phyloP scores from a whole-genome alignment of 2,797 vertebrate genomes.

The Sebastes minor region DNA sequence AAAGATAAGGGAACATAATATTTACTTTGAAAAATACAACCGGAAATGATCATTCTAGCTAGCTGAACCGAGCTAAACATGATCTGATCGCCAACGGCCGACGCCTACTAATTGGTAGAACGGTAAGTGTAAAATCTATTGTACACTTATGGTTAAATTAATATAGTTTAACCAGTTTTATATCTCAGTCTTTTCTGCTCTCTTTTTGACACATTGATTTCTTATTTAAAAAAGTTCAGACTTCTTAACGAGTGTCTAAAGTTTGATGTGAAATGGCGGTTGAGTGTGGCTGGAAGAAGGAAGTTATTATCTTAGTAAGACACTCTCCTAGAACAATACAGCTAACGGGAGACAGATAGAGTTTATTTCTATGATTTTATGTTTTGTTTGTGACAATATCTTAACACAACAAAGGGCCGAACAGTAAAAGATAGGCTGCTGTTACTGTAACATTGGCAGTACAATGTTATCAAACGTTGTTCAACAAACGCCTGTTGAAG shows the following conservation, averaged over 20 bases:
- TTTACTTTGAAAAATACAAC: constrained; percentile 6
- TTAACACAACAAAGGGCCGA: background rate
- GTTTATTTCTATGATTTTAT: background rate
- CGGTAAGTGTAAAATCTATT: constrained; percentile 49
- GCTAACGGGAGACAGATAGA: fast-evolving
- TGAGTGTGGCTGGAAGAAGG: constrained; percentile 21
- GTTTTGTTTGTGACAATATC: background rate
- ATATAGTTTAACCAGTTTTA: fast-evolving
- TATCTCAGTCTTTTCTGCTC: fast-evolving
- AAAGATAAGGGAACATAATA: fast-evolving
- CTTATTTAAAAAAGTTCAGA: background rate
- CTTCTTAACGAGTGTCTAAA: background rate
- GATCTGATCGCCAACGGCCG: constrained; percentile 37
- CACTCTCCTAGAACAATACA: background rate
- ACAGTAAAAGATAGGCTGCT: background rate
- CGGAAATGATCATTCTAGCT: constrained; percentile 2
- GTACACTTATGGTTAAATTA: background rate
- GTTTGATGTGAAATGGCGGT: constrained; percentile 58
- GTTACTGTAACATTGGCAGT: constrained; percentile 4
- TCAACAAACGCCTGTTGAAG: background rate
- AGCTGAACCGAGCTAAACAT: background rate
- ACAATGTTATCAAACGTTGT: background rate
- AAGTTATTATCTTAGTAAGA: constrained; percentile 32
- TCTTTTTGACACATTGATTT: background rate
- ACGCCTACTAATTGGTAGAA: constrained; percentile 56